Evolutionary conservation across 1,140 invertebrate species (phyloP).

Genomic region (Lanistes nyassanus): DNA sequence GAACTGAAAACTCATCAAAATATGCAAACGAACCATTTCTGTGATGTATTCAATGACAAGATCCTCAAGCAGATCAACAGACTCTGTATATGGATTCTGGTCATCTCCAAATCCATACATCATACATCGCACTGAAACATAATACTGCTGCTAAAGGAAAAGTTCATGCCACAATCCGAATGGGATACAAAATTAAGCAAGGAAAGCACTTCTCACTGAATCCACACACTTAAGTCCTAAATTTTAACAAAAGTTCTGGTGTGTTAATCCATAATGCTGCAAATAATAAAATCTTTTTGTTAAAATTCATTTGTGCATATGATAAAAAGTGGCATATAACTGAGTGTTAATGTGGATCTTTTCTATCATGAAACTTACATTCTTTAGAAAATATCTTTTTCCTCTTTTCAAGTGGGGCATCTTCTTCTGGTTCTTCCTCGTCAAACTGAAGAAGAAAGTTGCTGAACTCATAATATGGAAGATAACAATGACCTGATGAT

Average conservation of each 20-base stretch:
- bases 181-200: not conserved
- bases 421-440: slow-evolving; percentile 66
- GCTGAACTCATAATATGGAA: no score
- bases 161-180: no score
- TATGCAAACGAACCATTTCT: slow-evolving; percentile 79
- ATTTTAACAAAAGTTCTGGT: not conserved
- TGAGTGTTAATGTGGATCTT: no score
- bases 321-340: slow-evolving; percentile 2
- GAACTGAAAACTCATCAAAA: no score
- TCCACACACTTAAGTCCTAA: not conserved
- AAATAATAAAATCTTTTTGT: not conserved
- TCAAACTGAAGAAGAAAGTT: slow-evolving; percentile 60
- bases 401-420: slow-evolving; percentile 61
- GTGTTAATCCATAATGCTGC: not conserved
- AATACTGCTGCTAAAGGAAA: no score
- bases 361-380: slow-evolving; percentile 56
- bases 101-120: slow-evolving; percentile 99
- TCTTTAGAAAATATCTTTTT: slow-evolving; percentile 70
- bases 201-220: not conserved
- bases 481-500: no score
- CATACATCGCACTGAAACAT: slow-evolving; percentile 86
- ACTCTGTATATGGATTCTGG: slow-evolving; percentile 98
- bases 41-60: slow-evolving; percentile 98
- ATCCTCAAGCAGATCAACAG: slow-evolving; percentile 97
- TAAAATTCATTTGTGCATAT: slow-evolving; percentile 14